Evolutionary conservation across 2,113 vertebrate genomes (phyloP).

Genomic region (Pelvicachromis taeniatus): DNA sequence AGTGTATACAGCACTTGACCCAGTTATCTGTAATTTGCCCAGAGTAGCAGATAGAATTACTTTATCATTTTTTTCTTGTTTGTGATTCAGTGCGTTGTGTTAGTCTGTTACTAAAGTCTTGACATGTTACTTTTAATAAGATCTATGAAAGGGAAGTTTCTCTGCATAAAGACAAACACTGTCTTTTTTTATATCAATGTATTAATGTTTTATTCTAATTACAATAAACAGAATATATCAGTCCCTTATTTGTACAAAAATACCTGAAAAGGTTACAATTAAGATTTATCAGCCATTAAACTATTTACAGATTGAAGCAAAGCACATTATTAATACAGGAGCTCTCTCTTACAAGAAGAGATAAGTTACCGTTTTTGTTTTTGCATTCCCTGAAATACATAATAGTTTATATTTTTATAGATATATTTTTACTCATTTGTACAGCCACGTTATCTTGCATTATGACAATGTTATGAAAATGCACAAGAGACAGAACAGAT

Average conservation of each 20-base stretch:
- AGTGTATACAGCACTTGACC: not conserved
- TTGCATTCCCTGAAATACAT: slow-evolving; percentile 86
- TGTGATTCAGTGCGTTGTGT: not conserved
- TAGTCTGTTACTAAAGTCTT: not conserved
- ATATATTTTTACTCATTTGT: slow-evolving; percentile 68
- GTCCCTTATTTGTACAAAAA: slow-evolving; percentile 99
- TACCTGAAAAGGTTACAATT: slow-evolving; percentile 97
- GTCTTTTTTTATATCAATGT: slow-evolving; percentile 80
- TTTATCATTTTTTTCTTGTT: not conserved
- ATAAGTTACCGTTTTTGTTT: slow-evolving; percentile 69
- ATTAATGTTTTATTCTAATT: slow-evolving; percentile 97
- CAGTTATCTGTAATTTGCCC: not conserved
- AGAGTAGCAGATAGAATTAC: not conserved
- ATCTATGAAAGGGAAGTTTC: not conserved
- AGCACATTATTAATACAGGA: slow-evolving; percentile 82
- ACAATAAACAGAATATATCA: slow-evolving; percentile 97
- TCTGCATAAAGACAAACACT: slow-evolving; percentile 49
- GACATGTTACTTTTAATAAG: not conserved
- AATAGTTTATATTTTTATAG: slow-evolving; percentile 45
- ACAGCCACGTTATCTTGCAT: slow-evolving; percentile 76
- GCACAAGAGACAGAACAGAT: slow-evolving; percentile 56
- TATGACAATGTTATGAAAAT: slow-evolving; percentile 72
- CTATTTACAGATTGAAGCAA: slow-evolving; percentile 90
- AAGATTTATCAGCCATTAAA: slow-evolving; percentile 86
- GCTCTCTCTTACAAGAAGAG: slow-evolving; percentile 75